Evolutionary conservation across 2,113 vertebrate genomes (phyloP), one percentile per base, ranked within the genome.

Genomic region (Siniperca chuatsi): DNA sequence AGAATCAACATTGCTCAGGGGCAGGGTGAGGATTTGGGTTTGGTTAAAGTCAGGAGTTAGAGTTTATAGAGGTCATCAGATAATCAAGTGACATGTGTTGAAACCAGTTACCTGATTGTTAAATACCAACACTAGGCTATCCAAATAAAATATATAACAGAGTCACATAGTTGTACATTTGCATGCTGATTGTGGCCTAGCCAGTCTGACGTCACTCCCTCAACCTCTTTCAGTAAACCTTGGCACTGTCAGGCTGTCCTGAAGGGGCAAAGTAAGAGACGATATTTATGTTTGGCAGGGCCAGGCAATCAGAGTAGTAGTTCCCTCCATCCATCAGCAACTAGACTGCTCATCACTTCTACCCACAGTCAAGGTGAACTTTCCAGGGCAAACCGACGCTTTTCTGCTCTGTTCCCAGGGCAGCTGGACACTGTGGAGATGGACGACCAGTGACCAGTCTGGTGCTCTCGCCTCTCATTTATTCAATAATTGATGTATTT

Each of bases 321-420:
- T 29, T 12, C 37, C 46, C 71, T 68, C 67, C 82, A 91, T 92
- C 87, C 90, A 87, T 93, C 92, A 93, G 68, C 66, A 42, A 23
- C 44, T 3, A 58, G 46, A 71, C 66, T 40, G 82, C 73, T 88
- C 84, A 77, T 90, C 84, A 85, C 77, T 71, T 83, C 68, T 66
- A 52, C 62, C 72, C 76, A 58, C 72, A 42, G 75, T 82, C 75
- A 82, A 78, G 86, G 74, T 80, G 58, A 92, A 89, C 86, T 86
- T 92, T 88, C 50, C 57, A 35, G 48, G 37, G 52, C 64, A 78
- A 80, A 62, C 25, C 3, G 15, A 82, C 11, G 18, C 81, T 25
- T 79, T 57, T 67, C 74, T 58, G 48, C 78, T 77, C 78, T 23
- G 69, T 46, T 6, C 33, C 23, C 12, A 20, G 16, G 48, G 21